Conservation (phyloP, 2,113 vertebrate genomes). For the Aix galericulata region DNA sequence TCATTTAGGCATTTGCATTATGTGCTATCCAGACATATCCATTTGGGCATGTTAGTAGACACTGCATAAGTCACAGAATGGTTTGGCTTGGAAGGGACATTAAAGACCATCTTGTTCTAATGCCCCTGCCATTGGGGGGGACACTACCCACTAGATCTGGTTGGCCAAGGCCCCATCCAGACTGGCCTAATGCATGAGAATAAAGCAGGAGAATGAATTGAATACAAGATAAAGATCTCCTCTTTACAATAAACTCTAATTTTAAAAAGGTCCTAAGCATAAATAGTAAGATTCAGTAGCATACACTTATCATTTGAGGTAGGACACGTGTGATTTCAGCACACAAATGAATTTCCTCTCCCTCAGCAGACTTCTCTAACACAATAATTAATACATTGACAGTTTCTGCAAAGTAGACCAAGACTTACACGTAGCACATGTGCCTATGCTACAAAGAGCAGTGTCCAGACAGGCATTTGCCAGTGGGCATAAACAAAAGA, state of each 20-base stretch:
- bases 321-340: background rate
- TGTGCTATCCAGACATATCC: background rate
- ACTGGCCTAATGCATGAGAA: no score
- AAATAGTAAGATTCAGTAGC: background rate
- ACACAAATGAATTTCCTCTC: background rate
- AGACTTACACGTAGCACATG: background rate
- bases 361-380: background rate
- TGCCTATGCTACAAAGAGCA: background rate
- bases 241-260: background rate
- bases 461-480: background rate
- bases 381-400: rapidly evolving
- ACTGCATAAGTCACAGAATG: background rate
- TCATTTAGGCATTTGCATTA: background rate
- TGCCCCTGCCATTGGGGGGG: no score
- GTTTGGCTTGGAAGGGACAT: no score
- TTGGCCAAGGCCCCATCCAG: no score
- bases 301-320: background rate
- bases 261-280: background rate
- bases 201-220: background rate
- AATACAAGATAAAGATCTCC: background rate
- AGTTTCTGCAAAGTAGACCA: background rate
- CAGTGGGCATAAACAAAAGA: background rate
- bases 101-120: no score
- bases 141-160: no score
- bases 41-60: background rate